These are phyloP conservation scores for Ispidina lecontei DNA, from an alignment of 2,797 vertebrate genomes.

Conservation along the genomic window DNA sequence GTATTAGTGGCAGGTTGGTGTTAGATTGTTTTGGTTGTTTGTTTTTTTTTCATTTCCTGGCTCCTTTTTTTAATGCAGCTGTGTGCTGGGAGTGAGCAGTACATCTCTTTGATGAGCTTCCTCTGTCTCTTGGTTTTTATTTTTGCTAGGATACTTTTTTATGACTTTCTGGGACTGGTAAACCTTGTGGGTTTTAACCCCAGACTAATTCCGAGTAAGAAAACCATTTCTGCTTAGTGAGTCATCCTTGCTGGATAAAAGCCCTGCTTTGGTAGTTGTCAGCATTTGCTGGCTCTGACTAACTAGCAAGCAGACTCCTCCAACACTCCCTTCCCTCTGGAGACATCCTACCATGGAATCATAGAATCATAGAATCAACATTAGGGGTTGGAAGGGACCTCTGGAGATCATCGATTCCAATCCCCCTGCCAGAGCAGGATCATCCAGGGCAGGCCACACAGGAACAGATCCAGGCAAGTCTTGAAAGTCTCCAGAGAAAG, in stretches of 20 bases:
- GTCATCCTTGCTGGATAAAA: neutral
- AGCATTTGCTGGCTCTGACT: neutral
- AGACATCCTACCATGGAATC: neutral
- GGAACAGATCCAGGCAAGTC: too few relatives aligned
- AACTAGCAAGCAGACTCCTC: neutral
- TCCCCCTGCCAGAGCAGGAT: too few relatives aligned
- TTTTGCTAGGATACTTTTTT: neutral
- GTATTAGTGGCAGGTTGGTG: neutral
- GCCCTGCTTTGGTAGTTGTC: neutral
- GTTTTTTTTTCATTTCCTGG: neutral
- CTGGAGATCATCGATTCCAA: too few relatives aligned
- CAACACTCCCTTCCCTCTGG: neutral
- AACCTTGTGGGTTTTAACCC: accelerated
- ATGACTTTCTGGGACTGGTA: neutral
- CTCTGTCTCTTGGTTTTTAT: neutral
- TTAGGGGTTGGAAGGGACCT: too few relatives aligned
- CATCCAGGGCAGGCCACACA: too few relatives aligned
- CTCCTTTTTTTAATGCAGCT: neutral
- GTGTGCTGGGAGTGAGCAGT: neutral
- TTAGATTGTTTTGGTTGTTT: neutral
- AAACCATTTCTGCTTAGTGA: neutral
- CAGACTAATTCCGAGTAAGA: neutral
- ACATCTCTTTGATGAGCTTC: neutral
- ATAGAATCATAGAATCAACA: too few relatives aligned
- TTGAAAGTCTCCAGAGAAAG: too few relatives aligned